A percentile compares a stretch with the other conserved stretches of the same genome.
Conservation (phyloP, 2,888 invertebrate genomes). For the Balanococcus diminutus region DNA sequence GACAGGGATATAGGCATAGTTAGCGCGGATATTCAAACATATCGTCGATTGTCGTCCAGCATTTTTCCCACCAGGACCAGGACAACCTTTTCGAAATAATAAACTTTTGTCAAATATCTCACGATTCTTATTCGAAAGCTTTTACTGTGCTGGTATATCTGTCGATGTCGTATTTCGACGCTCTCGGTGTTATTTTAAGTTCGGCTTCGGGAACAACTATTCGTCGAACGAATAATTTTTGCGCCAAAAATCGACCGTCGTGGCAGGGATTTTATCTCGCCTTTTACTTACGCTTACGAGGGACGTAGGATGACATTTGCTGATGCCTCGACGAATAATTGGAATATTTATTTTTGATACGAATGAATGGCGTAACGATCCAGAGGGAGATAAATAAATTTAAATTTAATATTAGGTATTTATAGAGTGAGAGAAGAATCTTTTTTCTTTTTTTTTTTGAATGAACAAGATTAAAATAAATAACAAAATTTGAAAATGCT, state of each 20-base stretch:
- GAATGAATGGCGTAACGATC: too few species aligned
- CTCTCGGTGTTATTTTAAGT: neutral
- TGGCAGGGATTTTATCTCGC: too few species aligned
- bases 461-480: too few species aligned
- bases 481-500: too few species aligned
- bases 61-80: conserved; percentile 21
- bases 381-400: too few species aligned
- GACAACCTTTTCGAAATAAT: conserved; percentile 9
- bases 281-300: too few species aligned
- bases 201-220: neutral
- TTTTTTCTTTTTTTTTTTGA: too few species aligned
- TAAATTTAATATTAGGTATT: too few species aligned
- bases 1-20: neutral
- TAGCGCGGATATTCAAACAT: conserved; percentile 15
- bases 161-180: neutral
- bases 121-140: conserved; percentile 31
- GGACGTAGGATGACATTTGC: too few species aligned
- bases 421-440: too few species aligned
- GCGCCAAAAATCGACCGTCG: neutral
- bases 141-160: neutral
- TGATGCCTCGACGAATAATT: too few species aligned
- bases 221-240: neutral
- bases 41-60: conserved; percentile 11
- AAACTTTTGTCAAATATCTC: conserved; percentile 20
- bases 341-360: too few species aligned